Evolutionary conservation across 2,797 vertebrate genomes (phyloP), one percentile per base, ranked within the genome.

Genomic region (Alectoris magna): DNA sequence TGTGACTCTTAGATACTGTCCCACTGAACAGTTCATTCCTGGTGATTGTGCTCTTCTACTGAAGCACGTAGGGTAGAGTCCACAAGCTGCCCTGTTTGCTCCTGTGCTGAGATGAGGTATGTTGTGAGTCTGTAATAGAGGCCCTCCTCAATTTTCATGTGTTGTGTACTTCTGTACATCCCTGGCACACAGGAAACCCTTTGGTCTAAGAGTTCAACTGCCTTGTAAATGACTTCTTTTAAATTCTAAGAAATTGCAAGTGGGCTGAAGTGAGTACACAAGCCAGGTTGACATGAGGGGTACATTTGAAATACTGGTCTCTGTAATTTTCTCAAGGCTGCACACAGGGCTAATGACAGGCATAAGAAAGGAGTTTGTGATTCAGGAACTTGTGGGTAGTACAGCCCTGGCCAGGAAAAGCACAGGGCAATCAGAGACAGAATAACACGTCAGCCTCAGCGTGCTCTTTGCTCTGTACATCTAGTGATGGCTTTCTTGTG

Each of bases 391-490:
- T 15, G 36, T 15, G 39, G 43, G 19, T 24, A 27, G 72, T 13
- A 27, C 49, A 26, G 36, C 1, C 7, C 71, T 27, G 27, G n/a
- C 39, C 56, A 64, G 31, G 69, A 38, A 29, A 67, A 63, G 63
- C 69, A 22, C 0, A 5, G 78, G 44, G 44, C 51, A 64, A 34
- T 87, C 21, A 22, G 43, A 11, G 51, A 39, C 66, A 90, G 53
- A 73, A 44, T 55, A 41, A 0, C 2, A 5, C 9, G 43, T 17
- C 2, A 1, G 66, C 58, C 56, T 64, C 17, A 0, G 5, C 4
- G 64, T 74, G 81, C 58, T 64, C 82, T 24, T 49, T 58, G 34
- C 75, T 72, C 67, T 68, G 68, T 31, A 5, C 7, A 16, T 26
- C 56, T 76, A 26, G 59, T 49, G 16, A 55, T 4, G 48, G 17